Conservation (phyloP, 2,113 vertebrate species). For the Ascaphus truei region DNA sequence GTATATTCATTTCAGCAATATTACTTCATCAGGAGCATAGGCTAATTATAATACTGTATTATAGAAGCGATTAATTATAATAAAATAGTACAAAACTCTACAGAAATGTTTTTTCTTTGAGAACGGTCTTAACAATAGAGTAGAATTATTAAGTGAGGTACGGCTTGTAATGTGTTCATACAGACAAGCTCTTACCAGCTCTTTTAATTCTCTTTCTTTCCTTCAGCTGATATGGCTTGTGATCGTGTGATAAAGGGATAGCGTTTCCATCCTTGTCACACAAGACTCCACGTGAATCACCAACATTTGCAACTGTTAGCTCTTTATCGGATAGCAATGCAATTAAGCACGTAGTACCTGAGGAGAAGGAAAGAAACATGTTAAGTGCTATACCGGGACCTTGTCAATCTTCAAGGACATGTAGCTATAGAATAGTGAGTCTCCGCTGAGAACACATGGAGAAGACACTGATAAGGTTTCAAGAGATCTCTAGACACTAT, state of each 20-base stretch:
- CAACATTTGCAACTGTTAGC: conserved; percentile 92
- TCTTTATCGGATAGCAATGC: conserved; percentile 91
- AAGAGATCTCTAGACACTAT: no score
- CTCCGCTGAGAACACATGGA: no score
- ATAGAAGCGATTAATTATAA: no score
- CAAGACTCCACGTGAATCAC: conserved; percentile 89
- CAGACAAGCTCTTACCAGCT: conserved; percentile 75
- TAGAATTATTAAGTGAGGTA: no score
- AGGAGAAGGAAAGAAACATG: not conserved
- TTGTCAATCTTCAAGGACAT: not conserved
- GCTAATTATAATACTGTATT: no score
- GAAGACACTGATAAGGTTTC: no score
- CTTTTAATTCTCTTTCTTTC: conserved; percentile 97
- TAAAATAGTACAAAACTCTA: no score
- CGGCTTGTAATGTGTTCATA: not conserved
- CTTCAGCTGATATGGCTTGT: conserved; percentile 97
- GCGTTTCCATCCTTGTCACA: conserved; percentile 95
- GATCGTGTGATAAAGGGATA: conserved; percentile 91
- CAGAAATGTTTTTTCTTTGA: no score
- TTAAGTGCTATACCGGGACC: not conserved
- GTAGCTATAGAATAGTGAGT: no score
- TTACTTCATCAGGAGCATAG: no score
- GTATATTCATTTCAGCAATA: no score
- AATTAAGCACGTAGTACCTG: conserved; percentile 95
- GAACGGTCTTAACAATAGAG: no score